Evolutionary conservation across 1,140 invertebrate genomes (phyloP).

Genomic region (Telenomus remus): DNA sequence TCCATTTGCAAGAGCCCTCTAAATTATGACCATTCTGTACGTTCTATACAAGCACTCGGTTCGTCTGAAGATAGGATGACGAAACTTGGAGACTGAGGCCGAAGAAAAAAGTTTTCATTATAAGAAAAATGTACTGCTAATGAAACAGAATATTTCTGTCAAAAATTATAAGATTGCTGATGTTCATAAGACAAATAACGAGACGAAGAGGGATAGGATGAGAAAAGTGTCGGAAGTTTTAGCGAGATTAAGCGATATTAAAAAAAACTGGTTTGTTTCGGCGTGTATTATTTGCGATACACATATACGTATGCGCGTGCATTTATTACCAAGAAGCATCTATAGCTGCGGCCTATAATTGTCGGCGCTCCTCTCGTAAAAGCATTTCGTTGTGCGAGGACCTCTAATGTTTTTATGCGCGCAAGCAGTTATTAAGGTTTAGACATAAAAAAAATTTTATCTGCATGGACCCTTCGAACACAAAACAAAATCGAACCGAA

Average conservation of each 20-base stretch:
- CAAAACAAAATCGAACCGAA: too few species aligned
- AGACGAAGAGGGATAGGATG: constrained; percentile 5
- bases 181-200: constrained; percentile 26
- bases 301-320: constrained; percentile 5
- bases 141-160: constrained; percentile 22
- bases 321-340: constrained; percentile 27
- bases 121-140: constrained; percentile 6
- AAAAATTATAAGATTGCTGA: constrained; percentile 30
- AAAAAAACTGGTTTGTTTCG: constrained; percentile 42
- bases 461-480: neutral
- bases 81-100: too few species aligned
- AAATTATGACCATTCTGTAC: constrained; percentile 27
- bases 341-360: constrained; percentile 30
- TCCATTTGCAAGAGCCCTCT: constrained; percentile 30
- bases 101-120: neutral
- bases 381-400: constrained; percentile 26
- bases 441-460: neutral
- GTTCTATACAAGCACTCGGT: too few species aligned
- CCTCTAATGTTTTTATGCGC: constrained; percentile 7
- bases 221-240: constrained; percentile 27
- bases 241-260: constrained; percentile 39
- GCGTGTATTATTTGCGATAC: constrained; percentile 32
- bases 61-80: too few species aligned
- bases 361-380: constrained; percentile 25
- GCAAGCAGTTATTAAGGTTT: constrained; percentile 14